Percentiles rank a stretch among this genome's conserved stretches.
These are phyloP conservation scores for Dioctria linearis DNA, from an alignment of 2,888 invertebrate genomes.

Conservation along the genomic window DNA sequence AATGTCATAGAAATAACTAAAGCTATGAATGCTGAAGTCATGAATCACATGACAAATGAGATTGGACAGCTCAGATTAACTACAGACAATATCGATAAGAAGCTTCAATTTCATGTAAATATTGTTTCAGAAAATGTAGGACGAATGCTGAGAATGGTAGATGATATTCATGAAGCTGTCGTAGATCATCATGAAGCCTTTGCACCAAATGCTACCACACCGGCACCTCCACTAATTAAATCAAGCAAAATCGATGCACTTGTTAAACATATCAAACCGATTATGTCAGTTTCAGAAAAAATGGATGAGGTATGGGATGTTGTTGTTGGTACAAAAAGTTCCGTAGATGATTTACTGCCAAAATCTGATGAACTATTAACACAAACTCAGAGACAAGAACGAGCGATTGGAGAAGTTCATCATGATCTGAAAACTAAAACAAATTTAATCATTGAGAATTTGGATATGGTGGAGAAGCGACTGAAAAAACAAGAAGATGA, in stretches of 20 bases:
- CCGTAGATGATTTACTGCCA: constrained; percentile 87
- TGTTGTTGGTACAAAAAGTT: constrained; percentile 89
- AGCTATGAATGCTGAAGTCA: constrained; percentile 85
- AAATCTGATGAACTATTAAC: constrained; percentile 89
- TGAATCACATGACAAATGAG: constrained; percentile 86
- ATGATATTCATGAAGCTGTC: constrained; percentile 86
- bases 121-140: constrained; percentile 87
- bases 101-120: constrained; percentile 88
- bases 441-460: constrained; percentile 88
- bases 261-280: constrained; percentile 86
- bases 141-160: constrained; percentile 83
- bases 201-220: constrained; percentile 75
- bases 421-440: constrained; percentile 86
- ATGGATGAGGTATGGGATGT: constrained; percentile 95
- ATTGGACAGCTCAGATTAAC: constrained; percentile 84
- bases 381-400: constrained; percentile 88
- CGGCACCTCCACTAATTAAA: constrained; percentile 74
- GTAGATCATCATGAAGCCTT: constrained; percentile 79
- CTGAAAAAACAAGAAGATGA: constrained; percentile 89
- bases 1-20: constrained; percentile 88
- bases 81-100: constrained; percentile 84
- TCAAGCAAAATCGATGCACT: constrained; percentile 85
- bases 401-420: constrained; percentile 90
- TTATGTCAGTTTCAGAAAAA: constrained; percentile 88
- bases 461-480: constrained; percentile 88